phyloP scores from a whole-genome alignment of 2,888 invertebrate species.

The Andricus quercusramuli region DNA sequence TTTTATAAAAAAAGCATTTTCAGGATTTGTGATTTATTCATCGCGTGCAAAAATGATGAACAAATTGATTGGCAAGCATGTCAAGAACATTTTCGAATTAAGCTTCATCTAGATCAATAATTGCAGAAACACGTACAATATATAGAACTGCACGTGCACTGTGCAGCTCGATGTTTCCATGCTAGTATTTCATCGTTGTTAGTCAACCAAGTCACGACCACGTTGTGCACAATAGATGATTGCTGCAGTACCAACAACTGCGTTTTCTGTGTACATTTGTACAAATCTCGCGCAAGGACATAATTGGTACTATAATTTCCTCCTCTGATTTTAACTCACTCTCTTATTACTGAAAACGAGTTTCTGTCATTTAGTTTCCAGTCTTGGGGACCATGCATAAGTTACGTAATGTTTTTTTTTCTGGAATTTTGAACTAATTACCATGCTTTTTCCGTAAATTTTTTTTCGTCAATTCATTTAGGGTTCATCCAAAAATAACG shows the following conservation, averaged over 20 bases:
- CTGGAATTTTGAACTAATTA: too few relatives aligned
- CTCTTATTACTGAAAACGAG: neutral
- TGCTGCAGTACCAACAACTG: neutral
- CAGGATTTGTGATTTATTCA: neutral
- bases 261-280: too few relatives aligned
- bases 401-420: too few relatives aligned
- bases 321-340: neutral
- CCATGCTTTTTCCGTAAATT: too few relatives aligned
- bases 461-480: too few relatives aligned
- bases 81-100: conserved; percentile 27
- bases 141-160: neutral
- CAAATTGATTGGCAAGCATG: conserved; percentile 4
- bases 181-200: conserved; percentile 1
- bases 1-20: neutral
- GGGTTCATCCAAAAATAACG: too few relatives aligned
- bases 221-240: neutral
- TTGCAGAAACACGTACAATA: conserved; percentile 15
- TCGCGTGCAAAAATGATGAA: neutral
- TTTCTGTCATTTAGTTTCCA: neutral
- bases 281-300: conserved; percentile 1
- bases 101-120: conserved; percentile 30
- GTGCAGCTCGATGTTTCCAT: neutral
- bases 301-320: conserved; percentile 8
- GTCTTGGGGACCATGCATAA: too few relatives aligned
- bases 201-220: conserved; percentile 22